Conservation (phyloP, 2,888 invertebrate genomes). For the Timema podura region DNA sequence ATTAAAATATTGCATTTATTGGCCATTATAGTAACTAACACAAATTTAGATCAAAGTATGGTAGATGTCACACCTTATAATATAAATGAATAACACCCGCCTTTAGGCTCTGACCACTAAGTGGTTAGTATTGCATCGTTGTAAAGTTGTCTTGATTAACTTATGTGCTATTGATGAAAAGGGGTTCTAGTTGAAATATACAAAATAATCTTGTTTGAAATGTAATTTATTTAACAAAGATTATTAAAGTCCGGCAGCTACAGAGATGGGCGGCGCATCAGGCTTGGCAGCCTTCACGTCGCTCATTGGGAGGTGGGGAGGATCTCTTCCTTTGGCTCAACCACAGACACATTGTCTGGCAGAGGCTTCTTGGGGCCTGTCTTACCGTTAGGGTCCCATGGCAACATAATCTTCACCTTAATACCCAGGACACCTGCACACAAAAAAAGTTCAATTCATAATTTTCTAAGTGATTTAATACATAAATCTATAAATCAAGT, state of each 20-base stretch:
- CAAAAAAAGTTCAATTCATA: constrained; percentile 19
- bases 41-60: too few relatives aligned
- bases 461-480: constrained; percentile 13
- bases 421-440: constrained; percentile 47
- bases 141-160: too few relatives aligned
- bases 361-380: constrained; percentile 96
- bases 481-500: constrained; percentile 2
- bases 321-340: constrained; percentile 95
- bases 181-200: too few relatives aligned
- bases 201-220: too few relatives aligned
- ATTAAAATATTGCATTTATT: too few relatives aligned
- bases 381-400: constrained; percentile 96
- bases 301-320: constrained; percentile 66
- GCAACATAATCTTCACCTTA: constrained; percentile 98
- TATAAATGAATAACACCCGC: too few relatives aligned
- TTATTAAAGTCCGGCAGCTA: constrained; percentile 21
- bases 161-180: too few relatives aligned
- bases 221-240: too few relatives aligned
- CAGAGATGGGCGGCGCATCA: constrained; percentile 42
- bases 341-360: constrained; percentile 95
- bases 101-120: too few relatives aligned
- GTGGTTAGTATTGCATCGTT: too few relatives aligned
- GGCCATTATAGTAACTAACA: too few relatives aligned
- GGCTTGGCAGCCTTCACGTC: constrained; percentile 70
- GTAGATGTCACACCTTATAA: too few relatives aligned